These are phyloP conservation scores for Elegia similella DNA, from an alignment of 2,888 invertebrate species.

Conservation along the genomic window DNA sequence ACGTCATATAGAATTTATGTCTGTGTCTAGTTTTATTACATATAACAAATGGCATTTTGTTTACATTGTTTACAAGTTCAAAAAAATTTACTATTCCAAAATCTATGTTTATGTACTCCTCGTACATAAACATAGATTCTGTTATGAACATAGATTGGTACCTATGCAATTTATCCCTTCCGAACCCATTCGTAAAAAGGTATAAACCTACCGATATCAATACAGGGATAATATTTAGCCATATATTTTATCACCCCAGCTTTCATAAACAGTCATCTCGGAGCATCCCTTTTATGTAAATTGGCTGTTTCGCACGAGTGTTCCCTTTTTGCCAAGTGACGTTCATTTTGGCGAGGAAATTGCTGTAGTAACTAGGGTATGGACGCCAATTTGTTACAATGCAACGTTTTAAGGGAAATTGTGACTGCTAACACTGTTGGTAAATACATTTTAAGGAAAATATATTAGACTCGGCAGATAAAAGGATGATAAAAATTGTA, in stretches of 20 bases:
- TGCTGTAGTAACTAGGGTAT: constrained; percentile 57
- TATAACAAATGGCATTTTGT: too few species aligned
- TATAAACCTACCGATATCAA: constrained; percentile 10
- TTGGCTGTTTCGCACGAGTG: constrained; percentile 25
- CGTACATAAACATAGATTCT: too few species aligned
- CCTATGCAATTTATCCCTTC: too few species aligned
- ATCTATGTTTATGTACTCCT: too few species aligned
- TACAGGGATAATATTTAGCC: constrained; percentile 15
- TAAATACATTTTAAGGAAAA: neutral
- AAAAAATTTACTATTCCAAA: too few species aligned
- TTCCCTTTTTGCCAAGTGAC: constrained; percentile 68
- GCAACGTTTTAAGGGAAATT: constrained; percentile 30
- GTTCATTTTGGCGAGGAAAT: constrained; percentile 72
- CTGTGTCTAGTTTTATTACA: too few species aligned
- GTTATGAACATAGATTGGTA: too few species aligned
- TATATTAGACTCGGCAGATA: too few species aligned
- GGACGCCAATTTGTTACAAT: constrained; percentile 58
- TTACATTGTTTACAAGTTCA: too few species aligned
- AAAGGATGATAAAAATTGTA: too few species aligned
- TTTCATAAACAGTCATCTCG: constrained; percentile 68
- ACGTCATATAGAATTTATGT: too few species aligned
- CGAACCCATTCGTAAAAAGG: neutral
- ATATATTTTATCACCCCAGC: constrained; percentile 20
- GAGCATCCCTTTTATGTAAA: constrained; percentile 74
- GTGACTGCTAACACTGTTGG: neutral